These are phyloP conservation scores for Pholis gunnellus DNA, from an alignment of 2,113 vertebrate species.

Conservation along the genomic window DNA sequence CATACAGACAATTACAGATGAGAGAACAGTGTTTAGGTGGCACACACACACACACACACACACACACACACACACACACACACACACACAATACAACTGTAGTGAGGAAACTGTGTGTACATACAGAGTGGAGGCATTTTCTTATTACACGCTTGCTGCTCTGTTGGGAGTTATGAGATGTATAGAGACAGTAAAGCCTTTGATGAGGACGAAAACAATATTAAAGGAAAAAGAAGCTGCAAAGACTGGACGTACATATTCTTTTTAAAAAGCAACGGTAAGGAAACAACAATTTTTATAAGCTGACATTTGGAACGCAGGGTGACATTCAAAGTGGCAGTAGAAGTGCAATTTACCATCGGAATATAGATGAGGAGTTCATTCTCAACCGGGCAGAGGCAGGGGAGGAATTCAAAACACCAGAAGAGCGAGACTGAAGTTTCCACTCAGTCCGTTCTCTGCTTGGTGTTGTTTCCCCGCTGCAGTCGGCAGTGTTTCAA, in stretches of 20 bases:
- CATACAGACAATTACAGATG: neutral
- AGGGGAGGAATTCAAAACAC: slow-evolving; percentile 31
- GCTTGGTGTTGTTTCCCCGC: neutral
- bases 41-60: neutral
- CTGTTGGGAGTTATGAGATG: slow-evolving; percentile 60
- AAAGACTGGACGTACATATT: slow-evolving; percentile 46
- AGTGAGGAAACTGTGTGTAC: neutral
- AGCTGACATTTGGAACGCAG: slow-evolving; percentile 77
- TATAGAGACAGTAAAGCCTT: slow-evolving; percentile 42
- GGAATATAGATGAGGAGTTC: slow-evolving; percentile 69
- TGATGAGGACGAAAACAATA: slow-evolving; percentile 43
- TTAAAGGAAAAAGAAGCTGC: slow-evolving; percentile 26
- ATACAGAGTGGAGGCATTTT: slow-evolving; percentile 8
- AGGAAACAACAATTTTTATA: slow-evolving; percentile 71
- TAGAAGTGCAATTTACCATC: slow-evolving; percentile 51
- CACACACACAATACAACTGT: neutral
- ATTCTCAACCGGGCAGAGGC: slow-evolving; percentile 34
- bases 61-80: neutral
- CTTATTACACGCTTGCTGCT: slow-evolving; percentile 39
- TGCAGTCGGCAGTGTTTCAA: neutral
- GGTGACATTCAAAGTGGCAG: slow-evolving; percentile 70
- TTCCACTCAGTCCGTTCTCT: neutral
- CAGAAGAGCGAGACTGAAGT: slow-evolving; percentile 36
- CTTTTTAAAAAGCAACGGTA: slow-evolving; percentile 43
- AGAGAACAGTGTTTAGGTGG: neutral